These are phyloP conservation scores for Pyxicephalus adspersus DNA, from an alignment of 2,113 vertebrate genomes.

Conservation along the genomic window DNA sequence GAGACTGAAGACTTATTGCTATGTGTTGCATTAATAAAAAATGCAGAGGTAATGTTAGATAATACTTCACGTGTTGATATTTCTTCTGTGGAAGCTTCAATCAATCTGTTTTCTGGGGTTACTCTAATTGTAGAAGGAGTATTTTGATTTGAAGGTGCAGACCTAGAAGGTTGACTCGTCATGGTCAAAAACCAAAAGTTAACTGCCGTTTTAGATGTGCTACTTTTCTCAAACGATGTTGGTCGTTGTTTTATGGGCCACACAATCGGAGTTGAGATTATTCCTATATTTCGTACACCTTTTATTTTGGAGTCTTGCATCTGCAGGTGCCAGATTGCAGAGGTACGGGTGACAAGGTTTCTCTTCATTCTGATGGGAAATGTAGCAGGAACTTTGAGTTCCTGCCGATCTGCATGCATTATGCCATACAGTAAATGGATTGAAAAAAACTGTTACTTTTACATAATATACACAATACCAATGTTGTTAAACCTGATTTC, in stretches of 20 bases:
- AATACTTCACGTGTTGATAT: slow-evolving; percentile 56
- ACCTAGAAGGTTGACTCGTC: slow-evolving; percentile 57
- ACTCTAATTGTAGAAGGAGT: too few species aligned
- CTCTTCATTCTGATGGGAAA: slow-evolving; percentile 69
- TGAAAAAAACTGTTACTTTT: slow-evolving; percentile 59
- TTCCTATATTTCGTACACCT: slow-evolving; percentile 73
- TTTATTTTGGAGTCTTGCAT: slow-evolving; percentile 69
- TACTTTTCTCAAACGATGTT: slow-evolving; percentile 60
- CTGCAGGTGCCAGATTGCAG: slow-evolving; percentile 47
- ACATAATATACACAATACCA: slow-evolving; percentile 1
- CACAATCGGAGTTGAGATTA: slow-evolving; percentile 82
- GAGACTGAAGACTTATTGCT: slow-evolving; percentile 11
- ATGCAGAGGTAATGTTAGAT: slow-evolving; percentile 60
- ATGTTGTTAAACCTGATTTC: too few species aligned
- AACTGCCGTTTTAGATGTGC: slow-evolving; percentile 64
- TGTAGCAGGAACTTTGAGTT: slow-evolving; percentile 65
- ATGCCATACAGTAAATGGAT: slow-evolving; percentile 63
- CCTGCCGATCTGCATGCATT: slow-evolving; percentile 65
- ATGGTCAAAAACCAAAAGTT: slow-evolving; percentile 56
- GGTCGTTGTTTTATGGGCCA: slow-evolving; percentile 77
- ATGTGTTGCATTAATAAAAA: slow-evolving; percentile 62
- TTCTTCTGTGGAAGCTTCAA: slow-evolving; percentile 50
- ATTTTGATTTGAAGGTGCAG: slow-evolving; percentile 64
- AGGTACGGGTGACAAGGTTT: slow-evolving; percentile 63
- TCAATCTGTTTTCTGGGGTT: slow-evolving; percentile 48